Percentiles rank a stretch among this genome's conserved stretches.
These are phyloP conservation scores for Netelia virgata DNA, from an alignment of 2,888 invertebrate genomes.

Conservation along the genomic window DNA sequence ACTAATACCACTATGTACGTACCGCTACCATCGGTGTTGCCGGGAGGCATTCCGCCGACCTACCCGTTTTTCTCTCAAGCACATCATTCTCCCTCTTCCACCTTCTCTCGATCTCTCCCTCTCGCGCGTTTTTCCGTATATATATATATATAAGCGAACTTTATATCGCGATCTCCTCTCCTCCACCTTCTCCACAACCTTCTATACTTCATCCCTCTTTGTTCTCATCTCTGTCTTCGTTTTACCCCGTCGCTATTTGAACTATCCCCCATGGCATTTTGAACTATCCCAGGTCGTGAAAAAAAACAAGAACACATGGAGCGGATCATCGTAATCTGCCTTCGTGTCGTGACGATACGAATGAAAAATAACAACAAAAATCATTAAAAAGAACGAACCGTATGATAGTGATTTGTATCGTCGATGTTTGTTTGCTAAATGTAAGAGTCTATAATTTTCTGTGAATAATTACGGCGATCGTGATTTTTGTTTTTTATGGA, in stretches of 20 bases:
- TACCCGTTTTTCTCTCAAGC: conserved; percentile 51
- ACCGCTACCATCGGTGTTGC: conserved; percentile 1
- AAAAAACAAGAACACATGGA: neutral
- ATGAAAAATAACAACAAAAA: neutral
- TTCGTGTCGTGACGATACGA: neutral
- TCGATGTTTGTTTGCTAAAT: too few species aligned
- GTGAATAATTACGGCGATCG: too few species aligned
- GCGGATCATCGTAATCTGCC: neutral
- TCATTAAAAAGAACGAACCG: neutral
- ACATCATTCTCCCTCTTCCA: conserved; percentile 34
- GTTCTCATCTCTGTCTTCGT: neutral
- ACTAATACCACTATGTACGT: conserved; percentile 33
- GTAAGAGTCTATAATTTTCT: too few species aligned
- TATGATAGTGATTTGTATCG: neutral
- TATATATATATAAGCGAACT: conserved; percentile 5
- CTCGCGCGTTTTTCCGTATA: neutral
- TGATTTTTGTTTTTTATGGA: too few species aligned
- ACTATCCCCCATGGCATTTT: neutral
- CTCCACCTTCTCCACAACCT: neutral
- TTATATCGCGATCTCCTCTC: conserved; percentile 1
- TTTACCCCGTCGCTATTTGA: neutral
- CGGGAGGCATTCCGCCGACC: conserved; percentile 20
- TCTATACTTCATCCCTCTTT: conserved; percentile 15
- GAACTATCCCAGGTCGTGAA: neutral
- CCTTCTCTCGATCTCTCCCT: neutral